Evolutionary conservation across 2,797 vertebrate genomes (phyloP).

Genomic region (Xerus rutilus): DNA sequence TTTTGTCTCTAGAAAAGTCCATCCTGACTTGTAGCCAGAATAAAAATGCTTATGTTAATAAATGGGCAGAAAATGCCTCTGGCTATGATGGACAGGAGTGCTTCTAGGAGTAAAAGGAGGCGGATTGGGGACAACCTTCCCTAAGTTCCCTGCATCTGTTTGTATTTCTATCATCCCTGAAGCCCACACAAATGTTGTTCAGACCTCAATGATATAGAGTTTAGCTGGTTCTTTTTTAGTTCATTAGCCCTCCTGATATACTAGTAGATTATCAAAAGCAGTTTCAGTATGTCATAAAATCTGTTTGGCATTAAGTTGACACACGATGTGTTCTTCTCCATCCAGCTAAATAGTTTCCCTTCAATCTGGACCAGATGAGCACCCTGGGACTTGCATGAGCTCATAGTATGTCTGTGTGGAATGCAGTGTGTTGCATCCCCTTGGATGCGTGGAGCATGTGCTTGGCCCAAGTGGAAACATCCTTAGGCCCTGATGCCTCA

Average conservation of each 20-base stretch:
- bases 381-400: slow-evolving; percentile 88
- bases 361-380: slow-evolving; percentile 89
- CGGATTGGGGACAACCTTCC: slow-evolving; percentile 68
- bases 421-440: slow-evolving; percentile 82
- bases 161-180: slow-evolving; percentile 63
- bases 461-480: slow-evolving; percentile 72
- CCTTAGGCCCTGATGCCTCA: slow-evolving; percentile 72
- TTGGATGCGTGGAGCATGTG: slow-evolving; percentile 73
- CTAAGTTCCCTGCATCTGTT: slow-evolving; percentile 23
- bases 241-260: slow-evolving; percentile 85
- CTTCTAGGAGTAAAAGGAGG: neutral
- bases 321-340: slow-evolving; percentile 89
- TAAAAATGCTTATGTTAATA: slow-evolving; percentile 56
- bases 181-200: slow-evolving; percentile 69
- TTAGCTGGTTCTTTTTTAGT: slow-evolving; percentile 81
- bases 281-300: slow-evolving; percentile 86
- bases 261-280: slow-evolving; percentile 88
- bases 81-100: slow-evolving; percentile 70
- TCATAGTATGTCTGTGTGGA: slow-evolving; percentile 87
- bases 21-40: slow-evolving; percentile 73
- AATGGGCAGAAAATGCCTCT: slow-evolving; percentile 75
- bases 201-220: slow-evolving; percentile 77
- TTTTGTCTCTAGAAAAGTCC: slow-evolving; percentile 74
- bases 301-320: slow-evolving; percentile 90
- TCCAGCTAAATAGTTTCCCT: slow-evolving; percentile 89